Base-by-base conservation (phyloP, 2,888 invertebrate genomes). In the Limnephilus marmoratus region DNA sequence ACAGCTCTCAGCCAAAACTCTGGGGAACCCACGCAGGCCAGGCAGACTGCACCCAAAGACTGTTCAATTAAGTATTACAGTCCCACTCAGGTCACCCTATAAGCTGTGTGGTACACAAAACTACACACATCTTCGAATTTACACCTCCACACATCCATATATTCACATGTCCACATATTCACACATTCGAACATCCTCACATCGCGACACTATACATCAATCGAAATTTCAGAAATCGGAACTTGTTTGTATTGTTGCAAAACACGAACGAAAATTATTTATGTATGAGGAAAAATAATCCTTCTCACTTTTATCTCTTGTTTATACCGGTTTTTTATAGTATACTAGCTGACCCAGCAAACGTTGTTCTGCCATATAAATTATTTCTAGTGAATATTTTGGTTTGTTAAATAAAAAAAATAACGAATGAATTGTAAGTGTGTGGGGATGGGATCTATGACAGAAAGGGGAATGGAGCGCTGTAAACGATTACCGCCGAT, bases 1-100 rank as follows among this genome's bases (percentile, higher is more conserved):
- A n/a, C 41, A 68, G 88, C 9, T 90, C 81, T 49, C 90, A 41
- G 90, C 45, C 90, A 82, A 90, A 81, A 81, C 82, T 81, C 49
- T 11, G 24, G 18, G 9, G 53, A 81, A 15, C 82, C 41, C 31
- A 68, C 45, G 90, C 68, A 24, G 41, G 18, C 68, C 68, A 9
- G 68, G 68, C 68, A 68, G 45, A 34, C 90, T 81, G 81, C 88
- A 31, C 68, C 68, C 80, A 37, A n/a, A 68, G 24, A 68, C 68
- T 24, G 68, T 68, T 68, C 68, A 68, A 24, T 68, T 68, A 68
- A 68, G 68, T 68, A 68, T 68, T 68, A 83, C 31, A 83, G 29
- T 34, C 34, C 82, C 18, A 83, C 82, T 34, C 34, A 13, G 34
- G 87, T 87, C 87, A 87, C 86, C 29, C 53, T 68, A 24, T 68